Conservation (phyloP, 2,888 invertebrate genomes). For the Cerceris ruficornis region DNA sequence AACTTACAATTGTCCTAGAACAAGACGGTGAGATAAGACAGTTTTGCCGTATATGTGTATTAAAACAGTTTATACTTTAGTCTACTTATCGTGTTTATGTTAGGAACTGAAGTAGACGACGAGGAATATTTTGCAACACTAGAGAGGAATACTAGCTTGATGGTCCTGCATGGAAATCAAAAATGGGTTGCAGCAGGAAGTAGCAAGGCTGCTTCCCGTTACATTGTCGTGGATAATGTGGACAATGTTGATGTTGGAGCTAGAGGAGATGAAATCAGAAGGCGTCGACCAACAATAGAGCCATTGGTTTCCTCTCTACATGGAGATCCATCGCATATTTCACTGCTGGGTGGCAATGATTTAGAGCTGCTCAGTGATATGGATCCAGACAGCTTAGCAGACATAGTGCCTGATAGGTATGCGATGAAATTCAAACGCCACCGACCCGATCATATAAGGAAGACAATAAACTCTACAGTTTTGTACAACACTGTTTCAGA, state of each 20-base stretch:
- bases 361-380: slow-evolving; percentile 93
- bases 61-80: neutral
- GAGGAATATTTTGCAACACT: slow-evolving; percentile 97
- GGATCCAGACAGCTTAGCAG: slow-evolving; percentile 94
- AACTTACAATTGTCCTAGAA: slow-evolving; percentile 92
- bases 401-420: slow-evolving; percentile 88
- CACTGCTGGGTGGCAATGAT: slow-evolving; percentile 91
- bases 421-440: slow-evolving; percentile 75
- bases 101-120: slow-evolving; percentile 95
- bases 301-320: slow-evolving; percentile 77
- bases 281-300: slow-evolving; percentile 71
- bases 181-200: slow-evolving; percentile 86
- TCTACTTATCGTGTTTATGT: neutral
- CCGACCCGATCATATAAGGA: neutral
- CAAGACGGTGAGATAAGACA: slow-evolving; percentile 85
- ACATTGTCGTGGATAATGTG: slow-evolving; percentile 78
- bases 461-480: neutral
- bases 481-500: slow-evolving; percentile 67
- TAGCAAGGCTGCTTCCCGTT: slow-evolving; percentile 73
- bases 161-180: slow-evolving; percentile 90
- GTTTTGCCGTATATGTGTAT: neutral
- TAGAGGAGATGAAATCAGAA: slow-evolving; percentile 64
- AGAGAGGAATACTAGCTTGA: slow-evolving; percentile 92
- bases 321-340: slow-evolving; percentile 90
- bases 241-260: slow-evolving; percentile 70